A percentile compares a stretch with the other conserved stretches of the same genome.
Evolutionary conservation across 2,797 vertebrate species (phyloP).

Genomic region (Falco cherrug): DNA sequence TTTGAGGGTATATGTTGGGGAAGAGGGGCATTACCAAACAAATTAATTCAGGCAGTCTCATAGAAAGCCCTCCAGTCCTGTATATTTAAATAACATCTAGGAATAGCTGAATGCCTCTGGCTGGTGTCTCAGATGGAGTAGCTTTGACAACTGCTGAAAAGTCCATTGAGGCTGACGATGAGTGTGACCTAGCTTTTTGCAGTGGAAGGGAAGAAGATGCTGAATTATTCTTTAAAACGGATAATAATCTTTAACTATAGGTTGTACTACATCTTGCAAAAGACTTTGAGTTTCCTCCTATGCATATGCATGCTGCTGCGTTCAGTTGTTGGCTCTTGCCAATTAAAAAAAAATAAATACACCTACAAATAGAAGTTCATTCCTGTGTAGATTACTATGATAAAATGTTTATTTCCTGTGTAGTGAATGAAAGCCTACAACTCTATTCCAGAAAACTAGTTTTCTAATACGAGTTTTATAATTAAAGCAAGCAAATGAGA

Average conservation of each 20-base stretch:
- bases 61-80: constrained; percentile 20
- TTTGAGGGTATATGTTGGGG: not conserved
- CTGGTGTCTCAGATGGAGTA: not conserved
- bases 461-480: not conserved
- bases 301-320: not conserved
- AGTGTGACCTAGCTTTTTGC: constrained; percentile 14
- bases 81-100: constrained; percentile 31
- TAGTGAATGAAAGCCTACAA: not conserved
- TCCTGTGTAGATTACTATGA: not conserved
- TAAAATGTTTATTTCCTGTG: not conserved
- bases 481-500: not conserved
- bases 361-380: not conserved
- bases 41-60: constrained; percentile 36
- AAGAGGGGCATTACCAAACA: not conserved
- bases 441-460: not conserved
- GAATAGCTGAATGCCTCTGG: constrained; percentile 18
- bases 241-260: not conserved
- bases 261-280: not conserved
- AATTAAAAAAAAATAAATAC: not conserved
- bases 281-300: not conserved
- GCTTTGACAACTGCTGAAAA: constrained; percentile 44
- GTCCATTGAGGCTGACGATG: not conserved
- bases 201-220: not conserved
- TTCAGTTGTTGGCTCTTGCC: not conserved
- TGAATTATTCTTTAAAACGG: not conserved